A percentile compares a stretch with the other conserved stretches of the same genome.
Conservation (phyloP, 2,888 invertebrate genomes). For the Galerucella pusilla region DNA sequence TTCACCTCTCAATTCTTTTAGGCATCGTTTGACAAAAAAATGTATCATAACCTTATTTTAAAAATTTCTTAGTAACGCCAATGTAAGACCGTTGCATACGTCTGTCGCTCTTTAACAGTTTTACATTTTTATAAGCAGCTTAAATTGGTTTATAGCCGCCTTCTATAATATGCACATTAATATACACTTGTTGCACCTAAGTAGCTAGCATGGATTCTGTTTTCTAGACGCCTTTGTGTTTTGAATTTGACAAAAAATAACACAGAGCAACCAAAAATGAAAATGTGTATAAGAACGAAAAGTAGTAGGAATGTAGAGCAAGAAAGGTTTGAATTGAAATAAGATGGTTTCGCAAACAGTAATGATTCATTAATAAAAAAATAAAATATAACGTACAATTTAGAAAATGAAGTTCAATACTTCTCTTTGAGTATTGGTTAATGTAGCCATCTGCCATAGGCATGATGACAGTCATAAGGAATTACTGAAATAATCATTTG, state of each 20-base stretch:
- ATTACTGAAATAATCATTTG: no score
- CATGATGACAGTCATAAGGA: no score
- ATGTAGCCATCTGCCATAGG: no score
- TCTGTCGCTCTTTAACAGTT: constrained; percentile 48
- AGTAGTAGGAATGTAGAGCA: no score
- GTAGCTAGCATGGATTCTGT: constrained; percentile 21
- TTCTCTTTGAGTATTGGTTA: no score
- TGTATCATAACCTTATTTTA: neutral
- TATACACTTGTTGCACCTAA: constrained; percentile 39
- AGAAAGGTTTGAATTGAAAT: no score
- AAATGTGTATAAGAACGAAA: no score
- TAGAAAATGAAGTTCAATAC: no score
- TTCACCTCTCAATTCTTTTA: no score
- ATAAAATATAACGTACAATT: no score
- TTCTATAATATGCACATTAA: constrained; percentile 45
- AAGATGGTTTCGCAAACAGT: no score
- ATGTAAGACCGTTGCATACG: constrained; percentile 44
- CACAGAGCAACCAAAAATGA: neutral
- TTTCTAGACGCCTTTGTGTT: constrained; percentile 5
- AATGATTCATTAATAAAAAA: no score
- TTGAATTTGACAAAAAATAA: constrained; percentile 12
- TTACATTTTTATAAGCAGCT: constrained; percentile 52
- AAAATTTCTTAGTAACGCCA: neutral
- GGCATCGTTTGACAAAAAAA: neutral
- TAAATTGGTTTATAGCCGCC: constrained; percentile 50